These are phyloP conservation scores for Ascidia mentula DNA, from an alignment of 23 tunicate genomes.

Conservation along the genomic window DNA sequence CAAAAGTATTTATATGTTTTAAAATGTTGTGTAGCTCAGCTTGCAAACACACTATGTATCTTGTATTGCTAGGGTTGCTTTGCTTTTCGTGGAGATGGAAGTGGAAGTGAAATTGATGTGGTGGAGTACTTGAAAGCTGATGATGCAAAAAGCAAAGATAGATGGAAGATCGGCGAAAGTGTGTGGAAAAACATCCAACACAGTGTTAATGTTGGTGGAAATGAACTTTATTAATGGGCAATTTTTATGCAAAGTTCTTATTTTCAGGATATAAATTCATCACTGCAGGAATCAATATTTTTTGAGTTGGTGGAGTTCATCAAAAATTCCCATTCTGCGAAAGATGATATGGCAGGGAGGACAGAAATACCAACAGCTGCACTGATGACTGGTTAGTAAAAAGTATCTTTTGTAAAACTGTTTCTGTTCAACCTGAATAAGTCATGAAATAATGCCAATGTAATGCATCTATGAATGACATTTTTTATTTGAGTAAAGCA, in stretches of 20 bases:
- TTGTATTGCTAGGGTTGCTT: not conserved
- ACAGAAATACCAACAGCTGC: slow-evolving; percentile 82
- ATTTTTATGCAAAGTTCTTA: not conserved
- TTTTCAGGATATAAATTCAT: slow-evolving; percentile 19
- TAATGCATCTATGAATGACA: too few species aligned
- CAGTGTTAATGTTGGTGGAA: not conserved
- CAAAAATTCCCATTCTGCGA: not conserved
- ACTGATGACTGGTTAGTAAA: slow-evolving; percentile 46
- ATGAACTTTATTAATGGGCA: not conserved
- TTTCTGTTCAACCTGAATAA: too few species aligned
- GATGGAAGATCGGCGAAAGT: not conserved
- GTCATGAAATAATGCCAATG: too few species aligned
- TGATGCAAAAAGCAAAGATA: not conserved
- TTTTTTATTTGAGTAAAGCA: too few species aligned
- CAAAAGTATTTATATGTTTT: not conserved
- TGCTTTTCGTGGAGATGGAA: not conserved
- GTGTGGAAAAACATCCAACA: slow-evolving; percentile 7
- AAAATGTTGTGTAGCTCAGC: too few species aligned
- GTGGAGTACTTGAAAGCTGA: not conserved
- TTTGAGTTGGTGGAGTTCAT: slow-evolving; percentile 16
- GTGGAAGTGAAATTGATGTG: not conserved
- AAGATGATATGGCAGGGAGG: not conserved
- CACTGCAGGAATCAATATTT: slow-evolving; percentile 31
- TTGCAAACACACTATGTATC: too few species aligned
- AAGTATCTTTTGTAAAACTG: not conserved